phyloP scores from a whole-genome alignment of 2,888 invertebrate genomes.

The Diabrotica balteata region DNA sequence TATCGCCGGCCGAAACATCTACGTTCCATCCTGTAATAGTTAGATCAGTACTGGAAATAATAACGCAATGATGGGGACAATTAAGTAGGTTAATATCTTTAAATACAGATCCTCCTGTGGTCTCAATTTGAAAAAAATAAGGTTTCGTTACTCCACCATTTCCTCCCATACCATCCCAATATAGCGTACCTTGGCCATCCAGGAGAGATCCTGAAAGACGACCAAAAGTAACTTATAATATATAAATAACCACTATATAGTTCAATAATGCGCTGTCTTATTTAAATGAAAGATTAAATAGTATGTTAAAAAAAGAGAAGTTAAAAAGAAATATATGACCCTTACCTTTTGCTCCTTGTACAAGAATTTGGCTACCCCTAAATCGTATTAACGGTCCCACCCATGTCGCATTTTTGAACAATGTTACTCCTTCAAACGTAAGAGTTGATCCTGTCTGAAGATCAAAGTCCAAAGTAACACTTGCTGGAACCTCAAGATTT shows the following conservation, averaged over 20 bases:
- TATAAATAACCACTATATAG: too few relatives aligned
- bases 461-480: constrained; percentile 22
- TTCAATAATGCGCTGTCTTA: too few relatives aligned
- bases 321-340: neutral
- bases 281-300: too few relatives aligned
- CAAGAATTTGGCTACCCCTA: constrained; percentile 18
- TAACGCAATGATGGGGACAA: constrained; percentile 37
- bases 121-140: constrained; percentile 27
- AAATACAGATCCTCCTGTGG: constrained; percentile 30
- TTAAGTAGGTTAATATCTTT: constrained; percentile 35
- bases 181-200: constrained; percentile 26
- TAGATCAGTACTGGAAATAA: constrained; percentile 29
- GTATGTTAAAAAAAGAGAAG: neutral
- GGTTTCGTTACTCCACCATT: constrained; percentile 16
- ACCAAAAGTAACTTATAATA: too few relatives aligned
- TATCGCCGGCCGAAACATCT: constrained; percentile 37
- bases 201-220: constrained; percentile 15
- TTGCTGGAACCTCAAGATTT: constrained; percentile 23
- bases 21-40: constrained; percentile 31
- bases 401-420: constrained; percentile 24
- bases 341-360: constrained; percentile 26
- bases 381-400: constrained; percentile 26
- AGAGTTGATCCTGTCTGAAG: constrained; percentile 19
- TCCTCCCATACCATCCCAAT: constrained; percentile 27
- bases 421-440: constrained; percentile 23